A percentile compares a stretch with the other conserved stretches of the same genome.
Evolutionary conservation across 2,888 invertebrate genomes (phyloP).

Genomic region (Microplitis manilae): DNA sequence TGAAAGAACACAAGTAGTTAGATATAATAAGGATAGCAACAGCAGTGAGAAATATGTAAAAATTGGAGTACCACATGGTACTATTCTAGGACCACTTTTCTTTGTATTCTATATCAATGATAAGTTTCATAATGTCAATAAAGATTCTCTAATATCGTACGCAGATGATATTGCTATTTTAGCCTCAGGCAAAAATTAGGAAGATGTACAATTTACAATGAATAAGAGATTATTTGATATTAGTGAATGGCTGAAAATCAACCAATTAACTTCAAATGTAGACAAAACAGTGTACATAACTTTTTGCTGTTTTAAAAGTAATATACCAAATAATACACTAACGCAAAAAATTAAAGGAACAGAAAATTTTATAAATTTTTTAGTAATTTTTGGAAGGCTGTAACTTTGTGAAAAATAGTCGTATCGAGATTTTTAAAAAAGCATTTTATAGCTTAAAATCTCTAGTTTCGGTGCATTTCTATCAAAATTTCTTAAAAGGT

Average conservation of each 20-base stretch:
- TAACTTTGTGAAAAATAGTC: no score
- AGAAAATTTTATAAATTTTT: background rate
- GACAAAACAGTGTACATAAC: constrained; percentile 2
- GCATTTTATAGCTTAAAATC: no score
- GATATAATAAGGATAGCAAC: no score
- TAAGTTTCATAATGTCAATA: constrained; percentile 33
- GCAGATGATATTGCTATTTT: constrained; percentile 40
- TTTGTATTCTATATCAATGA: constrained; percentile 46
- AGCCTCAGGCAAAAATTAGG: constrained; percentile 18
- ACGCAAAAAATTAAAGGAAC: background rate
- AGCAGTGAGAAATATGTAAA: no score
- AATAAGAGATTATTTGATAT: background rate
- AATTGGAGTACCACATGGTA: no score
- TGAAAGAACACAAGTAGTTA: no score
- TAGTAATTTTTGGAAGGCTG: no score
- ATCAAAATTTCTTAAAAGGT: no score
- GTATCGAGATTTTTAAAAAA: no score
- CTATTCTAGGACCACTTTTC: constrained; percentile 43
- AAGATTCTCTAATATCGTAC: constrained; percentile 34
- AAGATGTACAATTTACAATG: background rate
- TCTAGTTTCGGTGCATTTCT: no score
- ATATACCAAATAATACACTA: background rate
- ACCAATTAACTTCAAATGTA: background rate
- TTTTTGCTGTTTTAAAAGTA: background rate
- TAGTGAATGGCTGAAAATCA: background rate